Conservation (phyloP, 2,113 vertebrate genomes). For the Scopus umbretta region DNA sequence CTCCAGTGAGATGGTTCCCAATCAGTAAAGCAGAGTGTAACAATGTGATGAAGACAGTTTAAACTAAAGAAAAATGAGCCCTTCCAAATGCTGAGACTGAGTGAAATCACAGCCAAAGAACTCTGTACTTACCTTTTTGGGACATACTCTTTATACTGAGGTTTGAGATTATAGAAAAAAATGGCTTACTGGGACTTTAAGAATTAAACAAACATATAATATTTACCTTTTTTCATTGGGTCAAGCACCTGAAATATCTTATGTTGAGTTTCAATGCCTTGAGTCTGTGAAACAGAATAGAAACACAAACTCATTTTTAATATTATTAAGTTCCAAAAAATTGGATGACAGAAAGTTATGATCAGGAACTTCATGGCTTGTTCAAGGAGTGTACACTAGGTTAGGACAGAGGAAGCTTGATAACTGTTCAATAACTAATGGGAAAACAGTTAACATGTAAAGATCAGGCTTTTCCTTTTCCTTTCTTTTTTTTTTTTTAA, state of each 20-base stretch:
- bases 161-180: not conserved
- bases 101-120: not conserved
- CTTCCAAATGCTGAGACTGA: not conserved
- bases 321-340: not conserved
- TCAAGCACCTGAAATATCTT: conserved; percentile 11
- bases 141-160: not conserved
- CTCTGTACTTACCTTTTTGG: not conserved
- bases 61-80: not conserved
- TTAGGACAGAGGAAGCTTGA: not conserved
- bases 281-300: conserved; percentile 22
- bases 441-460: not conserved
- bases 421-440: not conserved
- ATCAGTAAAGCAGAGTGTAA: not conserved
- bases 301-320: not conserved
- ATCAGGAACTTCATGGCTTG: not conserved
- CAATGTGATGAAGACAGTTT: not conserved
- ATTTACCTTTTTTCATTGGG: conserved; percentile 25
- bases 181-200: not conserved
- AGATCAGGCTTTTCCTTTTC: not conserved
- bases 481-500: not conserved
- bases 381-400: not conserved
- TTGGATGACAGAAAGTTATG: not conserved
- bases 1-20: not conserved
- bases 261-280: not conserved
- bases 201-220: not conserved